phyloP scores from a whole-genome alignment of 1,140 invertebrate genomes.

The Solenopsis fugax region DNA sequence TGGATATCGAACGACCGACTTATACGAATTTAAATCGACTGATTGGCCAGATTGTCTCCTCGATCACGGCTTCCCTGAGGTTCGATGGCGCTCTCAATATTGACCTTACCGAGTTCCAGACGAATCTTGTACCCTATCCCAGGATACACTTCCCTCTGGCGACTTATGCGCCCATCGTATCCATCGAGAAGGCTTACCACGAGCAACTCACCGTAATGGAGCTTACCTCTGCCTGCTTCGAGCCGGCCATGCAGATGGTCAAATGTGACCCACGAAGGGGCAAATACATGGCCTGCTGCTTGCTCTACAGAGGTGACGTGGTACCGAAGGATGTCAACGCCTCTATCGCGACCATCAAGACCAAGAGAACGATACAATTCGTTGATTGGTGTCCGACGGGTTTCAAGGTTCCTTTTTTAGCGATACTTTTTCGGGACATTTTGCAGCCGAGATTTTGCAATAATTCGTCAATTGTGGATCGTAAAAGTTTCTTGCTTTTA shows the following conservation, averaged over 20 bases:
- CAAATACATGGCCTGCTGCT: slow-evolving; percentile 89
- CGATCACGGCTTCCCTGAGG: slow-evolving; percentile 89
- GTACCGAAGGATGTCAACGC: slow-evolving; percentile 92
- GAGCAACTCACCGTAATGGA: slow-evolving; percentile 91
- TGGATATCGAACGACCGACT: slow-evolving; percentile 89
- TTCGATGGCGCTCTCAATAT: slow-evolving; percentile 91
- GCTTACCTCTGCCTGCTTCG: slow-evolving; percentile 93
- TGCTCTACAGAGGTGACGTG: slow-evolving; percentile 90
- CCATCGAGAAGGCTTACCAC: slow-evolving; percentile 90
- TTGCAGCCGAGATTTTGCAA: neutral
- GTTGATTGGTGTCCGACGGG: slow-evolving; percentile 90
- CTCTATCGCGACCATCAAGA: slow-evolving; percentile 91
- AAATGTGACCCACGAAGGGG: slow-evolving; percentile 80
- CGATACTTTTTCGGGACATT: neutral
- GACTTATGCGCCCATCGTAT: slow-evolving; percentile 92
- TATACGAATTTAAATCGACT: slow-evolving; percentile 89
- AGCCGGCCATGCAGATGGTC: slow-evolving; percentile 90
- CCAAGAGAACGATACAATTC: slow-evolving; percentile 89
- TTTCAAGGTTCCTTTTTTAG: slow-evolving; percentile 85
- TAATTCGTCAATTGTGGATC: neutral
- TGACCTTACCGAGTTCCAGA: slow-evolving; percentile 91
- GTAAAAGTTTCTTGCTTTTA: neutral
- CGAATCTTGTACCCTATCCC: slow-evolving; percentile 87
- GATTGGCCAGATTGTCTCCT: slow-evolving; percentile 89
- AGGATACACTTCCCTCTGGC: slow-evolving; percentile 87